Conservation (phyloP, 2,113 vertebrate species). For the Urocolius indicus region DNA sequence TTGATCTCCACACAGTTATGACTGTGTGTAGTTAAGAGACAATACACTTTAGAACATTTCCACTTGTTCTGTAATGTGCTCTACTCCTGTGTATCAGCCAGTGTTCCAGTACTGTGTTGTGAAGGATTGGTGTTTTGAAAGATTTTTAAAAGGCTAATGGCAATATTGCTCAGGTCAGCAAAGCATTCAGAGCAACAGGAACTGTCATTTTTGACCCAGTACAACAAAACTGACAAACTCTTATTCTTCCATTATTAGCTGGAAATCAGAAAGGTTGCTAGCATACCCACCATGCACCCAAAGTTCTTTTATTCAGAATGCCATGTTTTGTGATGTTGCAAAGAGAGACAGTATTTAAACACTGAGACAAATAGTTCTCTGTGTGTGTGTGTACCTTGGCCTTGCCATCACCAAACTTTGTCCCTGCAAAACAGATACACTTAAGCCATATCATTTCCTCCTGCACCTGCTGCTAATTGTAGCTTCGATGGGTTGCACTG, state of each 20-base stretch:
- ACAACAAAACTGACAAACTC: not conserved
- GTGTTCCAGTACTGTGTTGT: not conserved
- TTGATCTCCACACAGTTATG: not conserved
- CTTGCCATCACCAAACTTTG: slow-evolving; percentile 33
- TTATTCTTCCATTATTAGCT: not conserved
- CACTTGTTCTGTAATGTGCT: not conserved
- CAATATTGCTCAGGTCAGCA: not conserved
- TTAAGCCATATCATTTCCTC: slow-evolving; percentile 42
- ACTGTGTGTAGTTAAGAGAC: not conserved
- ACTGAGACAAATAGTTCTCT: not conserved
- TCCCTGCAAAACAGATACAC: slow-evolving; percentile 6
- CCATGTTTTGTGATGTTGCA: not conserved
- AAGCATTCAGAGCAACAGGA: not conserved
- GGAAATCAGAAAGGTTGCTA: not conserved
- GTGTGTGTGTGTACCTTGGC: not conserved
- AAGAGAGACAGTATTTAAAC: not conserved
- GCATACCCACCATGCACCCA: not conserved
- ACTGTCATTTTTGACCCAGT: not conserved
- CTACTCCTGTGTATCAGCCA: not conserved
- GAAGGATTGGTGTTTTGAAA: not conserved
- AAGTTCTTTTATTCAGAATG: not conserved
- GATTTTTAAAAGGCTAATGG: not conserved
- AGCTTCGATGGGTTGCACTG: slow-evolving; percentile 57
- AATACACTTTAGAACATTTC: not conserved
- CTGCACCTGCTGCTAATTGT: slow-evolving; percentile 69